Evolutionary conservation across 2,797 vertebrate genomes (phyloP).

Genomic region (Chaetodon trifasciatus): DNA sequence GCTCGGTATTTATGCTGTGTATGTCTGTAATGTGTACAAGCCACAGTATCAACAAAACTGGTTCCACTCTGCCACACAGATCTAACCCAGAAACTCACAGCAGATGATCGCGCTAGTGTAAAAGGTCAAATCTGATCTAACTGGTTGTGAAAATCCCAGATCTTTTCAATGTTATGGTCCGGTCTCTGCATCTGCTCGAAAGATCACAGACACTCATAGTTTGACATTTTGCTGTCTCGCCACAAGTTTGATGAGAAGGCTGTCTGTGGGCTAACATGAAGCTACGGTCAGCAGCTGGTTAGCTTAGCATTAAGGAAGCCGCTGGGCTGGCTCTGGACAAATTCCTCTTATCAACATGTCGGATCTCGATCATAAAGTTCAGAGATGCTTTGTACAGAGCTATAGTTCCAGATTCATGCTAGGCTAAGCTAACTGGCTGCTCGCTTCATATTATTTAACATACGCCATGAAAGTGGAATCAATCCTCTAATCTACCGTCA

Average conservation of each 20-base stretch:
- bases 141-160: slow-evolving; percentile 30
- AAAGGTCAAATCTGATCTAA: slow-evolving; percentile 56
- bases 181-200: slow-evolving; percentile 13
- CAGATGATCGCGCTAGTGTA: slow-evolving; percentile 1
- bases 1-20: slow-evolving; percentile 10
- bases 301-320: slow-evolving; percentile 17
- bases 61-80: slow-evolving; percentile 12
- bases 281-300: slow-evolving; percentile 13
- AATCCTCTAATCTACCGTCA: not conserved
- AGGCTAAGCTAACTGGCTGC: not conserved
- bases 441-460: not conserved
- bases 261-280: not conserved
- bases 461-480: not conserved
- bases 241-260: not conserved
- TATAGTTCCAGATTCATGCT: not conserved
- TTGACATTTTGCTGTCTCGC: slow-evolving; percentile 1
- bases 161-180: slow-evolving; percentile 17
- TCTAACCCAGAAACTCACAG: slow-evolving; percentile 21
- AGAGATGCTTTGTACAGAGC: not conserved
- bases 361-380: no score
- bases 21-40: not conserved
- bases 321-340: not conserved
- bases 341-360: not conserved
- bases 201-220: not conserved
- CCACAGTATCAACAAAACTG: not conserved